phyloP scores from a whole-genome alignment of 2,113 vertebrate genomes.

The Aleadryas rufinucha region DNA sequence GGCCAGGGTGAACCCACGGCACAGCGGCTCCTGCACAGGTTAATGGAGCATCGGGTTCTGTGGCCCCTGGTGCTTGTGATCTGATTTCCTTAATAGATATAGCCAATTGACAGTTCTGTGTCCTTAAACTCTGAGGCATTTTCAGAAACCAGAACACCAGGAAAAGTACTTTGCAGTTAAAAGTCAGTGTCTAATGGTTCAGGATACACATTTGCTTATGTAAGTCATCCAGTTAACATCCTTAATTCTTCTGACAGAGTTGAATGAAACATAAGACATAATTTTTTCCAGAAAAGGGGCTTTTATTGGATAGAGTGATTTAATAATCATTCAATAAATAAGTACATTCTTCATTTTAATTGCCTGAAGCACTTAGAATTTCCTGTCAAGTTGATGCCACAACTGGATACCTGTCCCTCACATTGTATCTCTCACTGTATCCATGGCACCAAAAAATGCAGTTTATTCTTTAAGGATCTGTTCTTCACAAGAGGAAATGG shows the following conservation, averaged over 20 bases:
- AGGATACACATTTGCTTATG: background rate
- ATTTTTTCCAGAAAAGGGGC: background rate
- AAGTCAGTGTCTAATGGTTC: background rate
- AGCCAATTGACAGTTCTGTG: background rate
- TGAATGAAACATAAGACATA: background rate
- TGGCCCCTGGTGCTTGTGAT: background rate
- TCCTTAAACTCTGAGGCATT: background rate
- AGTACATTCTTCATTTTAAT: background rate
- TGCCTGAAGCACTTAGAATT: background rate
- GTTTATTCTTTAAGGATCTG: background rate
- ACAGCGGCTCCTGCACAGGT: background rate
- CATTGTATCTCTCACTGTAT: background rate
- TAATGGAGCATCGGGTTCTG: background rate
- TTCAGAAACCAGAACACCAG: background rate
- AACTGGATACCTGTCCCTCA: background rate
- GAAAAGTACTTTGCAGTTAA: background rate
- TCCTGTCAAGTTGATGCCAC: background rate
- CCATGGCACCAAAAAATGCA: background rate
- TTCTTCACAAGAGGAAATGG: background rate
- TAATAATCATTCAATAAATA: background rate
- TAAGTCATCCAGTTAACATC: background rate
- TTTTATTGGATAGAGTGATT: background rate
- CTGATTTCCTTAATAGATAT: background rate
- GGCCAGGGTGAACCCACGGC: rapidly evolving
- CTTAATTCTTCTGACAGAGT: background rate